These are phyloP conservation scores for Macrophya annulata DNA, from an alignment of 2,888 invertebrate genomes.

Conservation along the genomic window DNA sequence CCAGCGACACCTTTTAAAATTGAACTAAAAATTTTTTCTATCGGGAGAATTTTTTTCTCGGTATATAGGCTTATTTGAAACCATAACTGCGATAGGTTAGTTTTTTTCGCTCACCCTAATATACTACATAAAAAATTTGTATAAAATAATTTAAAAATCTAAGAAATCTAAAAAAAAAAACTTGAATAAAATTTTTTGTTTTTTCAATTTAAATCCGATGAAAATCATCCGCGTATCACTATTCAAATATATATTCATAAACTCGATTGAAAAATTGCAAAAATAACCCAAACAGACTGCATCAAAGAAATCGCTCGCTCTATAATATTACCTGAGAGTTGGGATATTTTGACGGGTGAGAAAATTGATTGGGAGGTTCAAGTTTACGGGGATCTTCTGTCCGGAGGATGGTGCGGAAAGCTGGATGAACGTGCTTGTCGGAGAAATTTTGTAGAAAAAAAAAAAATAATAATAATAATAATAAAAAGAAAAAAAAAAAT, in stretches of 20 bases:
- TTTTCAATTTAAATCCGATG: neutral
- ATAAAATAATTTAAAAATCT: too few relatives aligned
- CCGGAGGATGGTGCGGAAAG: neutral
- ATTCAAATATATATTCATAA: neutral
- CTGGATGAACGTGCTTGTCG: constrained; percentile 21
- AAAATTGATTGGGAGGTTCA: constrained; percentile 46
- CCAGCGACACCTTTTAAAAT: too few relatives aligned
- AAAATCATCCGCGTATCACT: too few relatives aligned
- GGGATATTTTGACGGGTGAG: constrained; percentile 45
- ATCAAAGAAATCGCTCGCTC: neutral
- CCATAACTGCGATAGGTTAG: too few relatives aligned
- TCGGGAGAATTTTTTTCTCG: too few relatives aligned
- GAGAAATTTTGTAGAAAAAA: neutral
- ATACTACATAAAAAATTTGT: too few relatives aligned
- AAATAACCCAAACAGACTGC: constrained; percentile 18
- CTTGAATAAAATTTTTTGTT: neutral
- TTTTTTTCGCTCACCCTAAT: too few relatives aligned
- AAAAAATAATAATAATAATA: too few relatives aligned
- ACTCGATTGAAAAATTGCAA: constrained; percentile 26
- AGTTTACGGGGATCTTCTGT: constrained; percentile 29
- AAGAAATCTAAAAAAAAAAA: neutral
- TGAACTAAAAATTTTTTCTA: too few relatives aligned
- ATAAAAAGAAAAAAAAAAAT: neutral
- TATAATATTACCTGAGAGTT: neutral
- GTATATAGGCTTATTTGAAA: too few relatives aligned